These are phyloP conservation scores for Artemia sinica DNA, from an alignment of 2,888 invertebrate genomes.

Conservation along the genomic window DNA sequence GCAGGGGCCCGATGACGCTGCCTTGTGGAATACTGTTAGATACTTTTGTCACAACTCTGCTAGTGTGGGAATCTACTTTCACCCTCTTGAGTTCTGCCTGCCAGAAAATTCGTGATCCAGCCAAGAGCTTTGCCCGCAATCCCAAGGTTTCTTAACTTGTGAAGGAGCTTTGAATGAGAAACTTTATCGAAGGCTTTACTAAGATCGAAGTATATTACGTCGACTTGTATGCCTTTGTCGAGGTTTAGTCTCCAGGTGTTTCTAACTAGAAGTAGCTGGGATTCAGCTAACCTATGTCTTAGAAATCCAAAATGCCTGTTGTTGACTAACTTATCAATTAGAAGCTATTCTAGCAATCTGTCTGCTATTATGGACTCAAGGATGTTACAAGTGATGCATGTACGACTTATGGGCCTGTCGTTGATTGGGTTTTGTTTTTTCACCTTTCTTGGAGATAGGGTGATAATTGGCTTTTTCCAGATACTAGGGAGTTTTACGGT, in stretches of 20 bases:
- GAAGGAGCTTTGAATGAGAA: no score
- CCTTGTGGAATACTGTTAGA: no score
- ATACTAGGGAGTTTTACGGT: background rate
- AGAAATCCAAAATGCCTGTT: background rate
- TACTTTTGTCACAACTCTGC: no score
- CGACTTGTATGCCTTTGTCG: background rate
- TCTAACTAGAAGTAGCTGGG: background rate
- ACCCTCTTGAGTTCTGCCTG: no score
- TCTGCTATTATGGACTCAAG: background rate
- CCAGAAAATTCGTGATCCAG: background rate
- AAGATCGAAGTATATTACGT: background rate
- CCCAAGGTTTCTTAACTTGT: no score
- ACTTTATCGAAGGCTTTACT: background rate
- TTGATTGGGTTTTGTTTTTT: background rate
- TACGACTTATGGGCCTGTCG: background rate
- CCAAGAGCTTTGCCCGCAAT: background rate
- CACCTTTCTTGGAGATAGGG: background rate
- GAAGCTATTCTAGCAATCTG: background rate
- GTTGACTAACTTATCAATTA: background rate
- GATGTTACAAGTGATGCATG: background rate
- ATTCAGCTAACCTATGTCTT: background rate
- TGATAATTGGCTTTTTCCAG: background rate
- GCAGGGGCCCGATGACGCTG: no score
- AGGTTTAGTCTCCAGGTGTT: background rate
- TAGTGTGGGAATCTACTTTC: no score